Evolutionary conservation across 2,888 invertebrate genomes (phyloP).

Genomic region (Coenonympha arcania): DNA sequence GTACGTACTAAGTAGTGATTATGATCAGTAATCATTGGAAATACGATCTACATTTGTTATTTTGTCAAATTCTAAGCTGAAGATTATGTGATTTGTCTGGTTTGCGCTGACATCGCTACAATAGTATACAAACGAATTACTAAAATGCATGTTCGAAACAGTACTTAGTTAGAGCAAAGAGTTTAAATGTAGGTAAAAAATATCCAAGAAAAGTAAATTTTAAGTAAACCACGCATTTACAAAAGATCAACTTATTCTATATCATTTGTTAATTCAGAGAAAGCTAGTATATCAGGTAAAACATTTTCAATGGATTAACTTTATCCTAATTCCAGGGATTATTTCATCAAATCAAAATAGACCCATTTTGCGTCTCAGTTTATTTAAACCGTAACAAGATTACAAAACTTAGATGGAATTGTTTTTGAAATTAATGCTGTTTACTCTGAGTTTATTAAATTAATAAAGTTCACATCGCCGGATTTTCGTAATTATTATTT

Average conservation of each 20-base stretch:
- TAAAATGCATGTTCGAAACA: too few species aligned
- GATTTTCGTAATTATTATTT: not conserved
- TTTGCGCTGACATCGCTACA: not conserved
- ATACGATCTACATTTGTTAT: not conserved
- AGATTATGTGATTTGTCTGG: not conserved
- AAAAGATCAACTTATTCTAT: too few species aligned
- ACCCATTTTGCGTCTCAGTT: not conserved
- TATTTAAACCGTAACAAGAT: not conserved
- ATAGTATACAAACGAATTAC: not conserved
- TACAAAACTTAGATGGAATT: constrained; percentile 3
- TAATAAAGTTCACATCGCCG: not conserved
- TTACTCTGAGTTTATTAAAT: not conserved
- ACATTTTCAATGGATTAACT: too few species aligned
- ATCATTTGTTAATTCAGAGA: too few species aligned
- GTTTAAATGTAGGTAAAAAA: too few species aligned
- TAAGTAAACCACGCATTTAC: too few species aligned
- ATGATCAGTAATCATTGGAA: not conserved
- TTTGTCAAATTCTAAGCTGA: not conserved
- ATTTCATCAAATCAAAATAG: constrained; percentile 1
- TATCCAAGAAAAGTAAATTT: too few species aligned
- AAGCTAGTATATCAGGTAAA: too few species aligned
- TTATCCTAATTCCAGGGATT: not conserved
- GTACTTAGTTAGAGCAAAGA: too few species aligned
- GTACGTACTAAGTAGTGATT: not conserved
- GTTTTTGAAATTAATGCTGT: not conserved